phyloP scores from a whole-genome alignment of 2,113 vertebrate species.

The Seriola quinqueradiata region DNA sequence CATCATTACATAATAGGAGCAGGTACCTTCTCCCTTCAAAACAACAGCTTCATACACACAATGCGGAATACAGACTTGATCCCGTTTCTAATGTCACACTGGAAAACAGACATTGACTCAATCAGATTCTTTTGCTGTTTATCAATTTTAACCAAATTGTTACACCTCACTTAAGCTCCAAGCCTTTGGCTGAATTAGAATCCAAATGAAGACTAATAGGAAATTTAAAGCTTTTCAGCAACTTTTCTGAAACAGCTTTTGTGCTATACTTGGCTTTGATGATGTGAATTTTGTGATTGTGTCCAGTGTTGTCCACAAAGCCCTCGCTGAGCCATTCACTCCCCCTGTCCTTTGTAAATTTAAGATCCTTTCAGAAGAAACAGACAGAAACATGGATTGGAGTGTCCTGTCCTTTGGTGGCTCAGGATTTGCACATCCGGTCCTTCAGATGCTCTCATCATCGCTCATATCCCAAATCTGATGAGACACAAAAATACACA shows the following conservation, averaged over 20 bases:
- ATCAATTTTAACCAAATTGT: not conserved
- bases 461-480: constrained; percentile 99
- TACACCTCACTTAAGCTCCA: not conserved
- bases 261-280: not conserved
- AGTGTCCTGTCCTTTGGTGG: not conserved
- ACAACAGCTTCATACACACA: not conserved
- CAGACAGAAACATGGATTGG: not conserved
- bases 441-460: constrained; percentile 92
- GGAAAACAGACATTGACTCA: not conserved
- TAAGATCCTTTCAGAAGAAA: not conserved
- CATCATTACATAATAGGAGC: not conserved
- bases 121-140: not conserved
- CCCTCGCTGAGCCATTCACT: not conserved
- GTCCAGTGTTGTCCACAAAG: not conserved
- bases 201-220: not conserved
- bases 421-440: not conserved
- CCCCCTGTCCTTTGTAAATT: not conserved
- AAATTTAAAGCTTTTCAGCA: not conserved
- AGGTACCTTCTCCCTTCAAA: not conserved
- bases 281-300: not conserved
- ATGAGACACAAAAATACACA: constrained; percentile 31
- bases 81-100: not conserved
- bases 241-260: not conserved
- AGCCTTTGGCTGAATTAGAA: not conserved
- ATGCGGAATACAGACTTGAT: not conserved